These are phyloP conservation scores for Eubasilissa splendida DNA, from an alignment of 2,888 invertebrate species.

Conservation along the genomic window DNA sequence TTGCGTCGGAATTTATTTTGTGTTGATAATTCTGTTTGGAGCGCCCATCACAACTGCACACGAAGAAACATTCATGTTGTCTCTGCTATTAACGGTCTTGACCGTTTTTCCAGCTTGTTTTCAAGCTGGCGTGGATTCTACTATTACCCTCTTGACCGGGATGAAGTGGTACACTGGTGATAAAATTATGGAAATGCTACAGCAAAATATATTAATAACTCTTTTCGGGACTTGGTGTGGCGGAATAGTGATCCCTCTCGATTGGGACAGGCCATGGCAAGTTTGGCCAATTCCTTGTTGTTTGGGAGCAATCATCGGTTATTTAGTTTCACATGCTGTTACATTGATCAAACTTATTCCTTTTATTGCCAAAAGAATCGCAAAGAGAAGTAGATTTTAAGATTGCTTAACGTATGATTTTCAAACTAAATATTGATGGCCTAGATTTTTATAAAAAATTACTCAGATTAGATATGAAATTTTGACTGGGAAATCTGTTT, in stretches of 20 bases:
- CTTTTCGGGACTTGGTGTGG: slow-evolving; percentile 88
- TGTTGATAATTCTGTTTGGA: slow-evolving; percentile 78
- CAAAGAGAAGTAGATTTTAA: slow-evolving; percentile 50
- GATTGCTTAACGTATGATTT: background rate
- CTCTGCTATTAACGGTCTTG: slow-evolving; percentile 74
- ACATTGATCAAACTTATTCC: slow-evolving; percentile 66
- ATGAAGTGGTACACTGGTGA: slow-evolving; percentile 70
- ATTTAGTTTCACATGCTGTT: slow-evolving; percentile 72
- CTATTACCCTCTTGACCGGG: slow-evolving; percentile 72
- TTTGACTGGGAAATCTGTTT: too few relatives aligned
- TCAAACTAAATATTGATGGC: too few relatives aligned
- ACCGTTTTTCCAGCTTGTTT: slow-evolving; percentile 77
- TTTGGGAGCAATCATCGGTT: slow-evolving; percentile 78
- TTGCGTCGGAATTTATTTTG: slow-evolving; percentile 72
- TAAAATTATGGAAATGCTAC: slow-evolving; percentile 73
- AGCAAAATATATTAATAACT: slow-evolving; percentile 73
- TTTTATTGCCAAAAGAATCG: slow-evolving; percentile 50
- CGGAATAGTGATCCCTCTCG: slow-evolving; percentile 88
- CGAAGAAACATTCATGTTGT: slow-evolving; percentile 80
- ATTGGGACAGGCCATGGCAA: slow-evolving; percentile 95
- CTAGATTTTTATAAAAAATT: too few relatives aligned
- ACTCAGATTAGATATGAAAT: too few relatives aligned
- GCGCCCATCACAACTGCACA: slow-evolving; percentile 77
- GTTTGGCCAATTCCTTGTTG: slow-evolving; percentile 83
- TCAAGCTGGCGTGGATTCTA: slow-evolving; percentile 74